phyloP scores from a whole-genome alignment of 1,140 invertebrate genomes.

The Papilio machaon region DNA sequence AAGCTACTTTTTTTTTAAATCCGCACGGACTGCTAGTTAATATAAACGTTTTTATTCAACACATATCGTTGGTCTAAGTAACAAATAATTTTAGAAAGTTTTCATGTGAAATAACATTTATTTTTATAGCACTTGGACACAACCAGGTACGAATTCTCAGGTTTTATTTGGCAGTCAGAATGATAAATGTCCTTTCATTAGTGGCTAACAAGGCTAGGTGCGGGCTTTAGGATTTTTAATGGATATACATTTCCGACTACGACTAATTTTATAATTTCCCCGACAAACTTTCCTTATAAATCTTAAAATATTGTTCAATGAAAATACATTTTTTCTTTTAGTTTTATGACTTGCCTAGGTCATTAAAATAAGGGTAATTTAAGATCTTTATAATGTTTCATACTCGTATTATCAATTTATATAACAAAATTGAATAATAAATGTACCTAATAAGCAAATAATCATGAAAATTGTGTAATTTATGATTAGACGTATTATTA shows the following conservation, averaged over 20 bases:
- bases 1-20: too few species aligned
- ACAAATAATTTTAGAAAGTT: constrained; percentile 3
- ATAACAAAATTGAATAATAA: too few species aligned
- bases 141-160: constrained; percentile 45
- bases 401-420: too few species aligned
- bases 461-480: too few species aligned
- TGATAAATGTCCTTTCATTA: constrained; percentile 68
- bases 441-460: too few species aligned
- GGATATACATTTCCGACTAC: constrained; percentile 43
- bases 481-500: background rate
- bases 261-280: constrained; percentile 27
- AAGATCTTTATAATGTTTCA: background rate
- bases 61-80: constrained; percentile 9
- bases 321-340: background rate
- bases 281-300: background rate
- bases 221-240: constrained; percentile 51
- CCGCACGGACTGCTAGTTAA: too few species aligned
- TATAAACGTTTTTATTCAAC: background rate
- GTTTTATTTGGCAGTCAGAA: constrained; percentile 67
- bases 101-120: constrained; percentile 7
- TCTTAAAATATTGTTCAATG: background rate
- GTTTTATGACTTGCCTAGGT: background rate
- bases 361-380: background rate
- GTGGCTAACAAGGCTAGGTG: constrained; percentile 55
- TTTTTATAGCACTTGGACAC: constrained; percentile 36